A percentile compares a stretch with the other conserved stretches of the same genome.
phyloP scores from a whole-genome alignment of 2,797 vertebrate genomes.

The Euthynnus affinis region DNA sequence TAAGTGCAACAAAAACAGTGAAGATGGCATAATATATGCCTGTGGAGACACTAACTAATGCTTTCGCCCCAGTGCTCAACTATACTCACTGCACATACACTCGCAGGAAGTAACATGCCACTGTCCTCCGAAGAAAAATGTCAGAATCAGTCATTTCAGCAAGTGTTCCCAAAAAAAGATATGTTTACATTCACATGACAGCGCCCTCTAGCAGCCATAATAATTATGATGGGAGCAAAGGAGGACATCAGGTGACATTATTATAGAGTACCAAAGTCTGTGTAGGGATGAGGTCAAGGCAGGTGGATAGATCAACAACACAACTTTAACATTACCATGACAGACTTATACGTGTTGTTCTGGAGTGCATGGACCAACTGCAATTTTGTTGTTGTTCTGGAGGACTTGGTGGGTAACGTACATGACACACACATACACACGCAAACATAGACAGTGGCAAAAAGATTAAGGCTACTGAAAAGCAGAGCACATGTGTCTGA shows the following conservation, averaged over 20 bases:
- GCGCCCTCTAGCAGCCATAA: neutral
- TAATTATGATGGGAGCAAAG: neutral
- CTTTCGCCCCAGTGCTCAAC: conserved; percentile 52
- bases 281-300: neutral
- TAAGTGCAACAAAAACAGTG: conserved; percentile 68
- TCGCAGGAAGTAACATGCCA: neutral
- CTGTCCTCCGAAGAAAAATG: neutral
- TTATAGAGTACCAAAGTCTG: neutral
- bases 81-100: neutral
- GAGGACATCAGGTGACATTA: neutral
- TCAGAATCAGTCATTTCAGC: neutral
- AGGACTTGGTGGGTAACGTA: no score
- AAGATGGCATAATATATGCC: conserved; percentile 74
- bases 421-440: conserved; percentile 7
- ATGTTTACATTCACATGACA: neutral
- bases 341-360: no score
- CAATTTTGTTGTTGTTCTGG: no score
- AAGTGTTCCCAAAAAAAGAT: neutral
- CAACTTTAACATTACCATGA: no score
- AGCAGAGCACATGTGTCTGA: neutral
- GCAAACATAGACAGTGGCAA: neutral
- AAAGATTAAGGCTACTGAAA: neutral
- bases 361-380: no score
- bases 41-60: conserved; percentile 71
- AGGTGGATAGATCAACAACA: no score